Base-by-base conservation (phyloP, 1,140 invertebrate genomes). In the Subanguina moxae region DNA sequence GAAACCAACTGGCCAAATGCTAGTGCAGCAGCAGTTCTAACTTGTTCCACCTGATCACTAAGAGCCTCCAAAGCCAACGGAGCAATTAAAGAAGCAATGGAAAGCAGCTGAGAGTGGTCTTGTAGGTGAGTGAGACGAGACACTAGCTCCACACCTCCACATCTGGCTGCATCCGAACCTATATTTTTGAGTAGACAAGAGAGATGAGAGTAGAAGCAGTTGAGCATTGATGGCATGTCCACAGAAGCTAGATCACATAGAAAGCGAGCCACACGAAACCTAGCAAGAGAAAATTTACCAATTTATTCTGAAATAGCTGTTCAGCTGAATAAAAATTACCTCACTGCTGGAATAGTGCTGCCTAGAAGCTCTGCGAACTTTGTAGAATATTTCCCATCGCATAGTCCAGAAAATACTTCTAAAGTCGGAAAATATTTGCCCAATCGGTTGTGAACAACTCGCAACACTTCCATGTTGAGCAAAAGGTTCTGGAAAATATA, bases 1-100 rank as follows among this genome's bases (percentile, higher is more conserved):
- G 73, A 62, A 48, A 81, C 73, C 45, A 81, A 46, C 32, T 69
- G 46, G 7, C 80, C 30, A 56, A 81, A 82, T 32, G 80, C 78
- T 45, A 65, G 38, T 27, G 78, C 74, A 0, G 79, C 78, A 1
- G 70, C 46, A 9, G 76, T 70, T 17, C 79, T 61, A 32, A 81
- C 70, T 38, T 62, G 28, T 21, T 68, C 65, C 25, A 78, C 46
- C 56, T 64, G 32, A 61, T 80, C 78, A 21, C 65, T 57, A 25
- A 80, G 70, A 17, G 58, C 48, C 1, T 62, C 17, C 15, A 80
- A 73, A 15, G 80, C 76, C 19, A 77, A 19, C 9, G 80, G 78
- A 13, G 78, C 78, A 30, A 80, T 57, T 23, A 80, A 67, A 1
- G 78, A 71, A 52, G 23, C 17, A 19, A 64, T 59, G 30, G 58